Base-by-base conservation (phyloP, 1,140 invertebrate genomes). In the Drosophila nigrodunni region DNA sequence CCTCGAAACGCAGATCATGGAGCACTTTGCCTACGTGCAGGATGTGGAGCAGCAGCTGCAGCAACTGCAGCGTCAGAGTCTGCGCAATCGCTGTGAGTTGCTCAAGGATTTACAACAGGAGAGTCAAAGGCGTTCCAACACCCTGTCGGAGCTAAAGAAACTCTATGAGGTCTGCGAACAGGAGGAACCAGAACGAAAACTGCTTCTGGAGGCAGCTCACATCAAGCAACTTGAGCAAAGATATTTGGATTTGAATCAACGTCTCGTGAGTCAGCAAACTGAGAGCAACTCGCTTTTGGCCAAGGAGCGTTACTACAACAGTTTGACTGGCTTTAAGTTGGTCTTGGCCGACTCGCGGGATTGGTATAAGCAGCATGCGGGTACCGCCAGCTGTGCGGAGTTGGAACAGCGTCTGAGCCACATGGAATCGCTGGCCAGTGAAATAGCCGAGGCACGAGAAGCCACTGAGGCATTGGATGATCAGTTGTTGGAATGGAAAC, bases 271-370 rank as follows among this genome's bases (percentile, higher is more conserved):
- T 13, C 80, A 90, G 18, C 74, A 81, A 6, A 76, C 21, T 6
- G 82, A 90, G n/a, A 80, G 78, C 41, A 47, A 55, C 11, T 52
- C 74, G 4, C 54, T 90, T 15, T 46, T 92, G 64, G 74, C 77
- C 37, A 92, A 92, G 66, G 92, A 92, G 54, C 86, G 87, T 30
- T 92, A 92, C 58, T 92, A 92, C 49, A 92, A 92, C n/a, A 92
- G 88, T 30, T 64, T 92, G 39, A 92, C 88, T 0, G 91, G 92
- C 3, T 91, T 92, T 9, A 92, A 92, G 57, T 52, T 92, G 7
- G 90, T 92, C 0, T 30, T 92, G 25, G 92, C 92, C 6, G 92
- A 92, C 13, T 92, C 90, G 2, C 57, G 92, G 6, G 92, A 92
- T 52, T 92, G 92, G 92, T 92, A 92, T 46, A 91, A 92, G 34